Evolutionary conservation across 30 jellyfish, hydroid and myxozoan species (phyloP).

Genomic region (Aurelia sp.): DNA sequence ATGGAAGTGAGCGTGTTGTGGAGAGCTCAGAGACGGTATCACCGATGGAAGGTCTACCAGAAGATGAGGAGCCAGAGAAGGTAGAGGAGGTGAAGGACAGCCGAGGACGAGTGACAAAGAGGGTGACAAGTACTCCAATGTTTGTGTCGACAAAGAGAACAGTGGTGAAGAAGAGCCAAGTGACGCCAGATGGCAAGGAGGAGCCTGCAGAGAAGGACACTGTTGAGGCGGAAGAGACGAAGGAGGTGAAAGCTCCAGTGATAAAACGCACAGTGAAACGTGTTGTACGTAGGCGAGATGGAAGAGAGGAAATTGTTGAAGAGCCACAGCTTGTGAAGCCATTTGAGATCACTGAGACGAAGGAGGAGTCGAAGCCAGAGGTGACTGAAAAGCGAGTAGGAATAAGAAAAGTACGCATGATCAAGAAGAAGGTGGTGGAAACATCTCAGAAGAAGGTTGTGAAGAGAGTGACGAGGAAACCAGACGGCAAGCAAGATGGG

Average conservation of each 20-base stretch:
- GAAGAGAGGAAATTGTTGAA: constrained; percentile 57
- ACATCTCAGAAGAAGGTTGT: constrained; percentile 68
- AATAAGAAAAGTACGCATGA: constrained; percentile 44
- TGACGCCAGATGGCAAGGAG: constrained; percentile 86
- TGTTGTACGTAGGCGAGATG: constrained; percentile 78
- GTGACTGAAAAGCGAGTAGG: constrained; percentile 59
- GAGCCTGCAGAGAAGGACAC: constrained; percentile 72
- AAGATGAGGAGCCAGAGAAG: constrained; percentile 76
- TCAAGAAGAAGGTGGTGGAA: constrained; percentile 78
- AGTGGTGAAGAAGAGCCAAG: constrained; percentile 58
- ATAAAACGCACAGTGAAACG: constrained; percentile 53
- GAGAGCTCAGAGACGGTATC: constrained; percentile 85
- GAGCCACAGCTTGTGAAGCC: constrained; percentile 73
- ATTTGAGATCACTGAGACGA: constrained; percentile 58
- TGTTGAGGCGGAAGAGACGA: constrained; percentile 75
- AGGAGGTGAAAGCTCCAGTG: constrained; percentile 52
- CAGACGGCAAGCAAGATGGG: constrained; percentile 83
- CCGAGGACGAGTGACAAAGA: constrained; percentile 67
- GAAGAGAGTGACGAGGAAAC: constrained; percentile 53
- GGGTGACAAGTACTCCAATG: constrained; percentile 71
- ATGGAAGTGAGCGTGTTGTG: constrained; percentile 77
- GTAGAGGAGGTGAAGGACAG: constrained; percentile 66
- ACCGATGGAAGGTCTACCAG: constrained; percentile 75
- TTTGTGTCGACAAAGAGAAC: constrained; percentile 66
- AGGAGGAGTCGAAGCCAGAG: constrained; percentile 71